A percentile compares a stretch with the other conserved stretches of the same genome.
These are phyloP conservation scores for Panthera leo DNA, from an alignment of 2,113 vertebrate species.

Conservation along the genomic window DNA sequence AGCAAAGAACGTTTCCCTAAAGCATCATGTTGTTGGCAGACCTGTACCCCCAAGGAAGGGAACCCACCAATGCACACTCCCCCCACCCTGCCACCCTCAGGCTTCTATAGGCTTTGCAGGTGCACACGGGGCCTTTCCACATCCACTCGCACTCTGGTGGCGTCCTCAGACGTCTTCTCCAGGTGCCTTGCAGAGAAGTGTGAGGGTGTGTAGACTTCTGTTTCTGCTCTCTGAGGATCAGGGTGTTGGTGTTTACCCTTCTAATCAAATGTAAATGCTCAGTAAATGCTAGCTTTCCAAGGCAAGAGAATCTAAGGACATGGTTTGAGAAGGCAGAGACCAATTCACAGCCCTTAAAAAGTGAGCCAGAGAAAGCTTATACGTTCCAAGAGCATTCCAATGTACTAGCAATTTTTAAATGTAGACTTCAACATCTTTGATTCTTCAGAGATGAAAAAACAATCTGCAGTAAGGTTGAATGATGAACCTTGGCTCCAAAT, in stretches of 20 bases:
- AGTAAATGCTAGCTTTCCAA: not conserved
- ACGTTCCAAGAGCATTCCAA: not conserved
- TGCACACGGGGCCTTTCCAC: not conserved
- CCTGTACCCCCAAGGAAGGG: not conserved
- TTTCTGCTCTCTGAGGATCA: rapidly evolving
- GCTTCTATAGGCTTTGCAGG: not conserved
- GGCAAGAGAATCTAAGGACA: not conserved
- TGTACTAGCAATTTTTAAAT: not conserved
- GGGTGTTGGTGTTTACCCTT: not conserved
- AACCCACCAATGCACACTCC: not conserved
- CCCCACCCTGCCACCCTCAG: no score
- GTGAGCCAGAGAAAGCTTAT: not conserved
- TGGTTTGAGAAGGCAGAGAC: not conserved
- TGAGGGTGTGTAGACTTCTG: not conserved
- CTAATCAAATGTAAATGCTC: not conserved
- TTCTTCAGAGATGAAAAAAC: not conserved
- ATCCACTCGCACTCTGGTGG: not conserved
- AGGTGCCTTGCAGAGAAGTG: not conserved
- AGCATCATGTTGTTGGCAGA: not conserved
- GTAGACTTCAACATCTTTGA: not conserved
- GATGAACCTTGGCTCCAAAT: not conserved
- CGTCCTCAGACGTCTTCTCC: not conserved
- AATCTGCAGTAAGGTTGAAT: not conserved
- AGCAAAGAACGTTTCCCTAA: not conserved
- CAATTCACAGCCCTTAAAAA: not conserved